A percentile compares a stretch with the other conserved stretches of the same genome.
Evolutionary conservation across 2,113 vertebrate genomes (phyloP).

Genomic region (Panurus biarmicus): DNA sequence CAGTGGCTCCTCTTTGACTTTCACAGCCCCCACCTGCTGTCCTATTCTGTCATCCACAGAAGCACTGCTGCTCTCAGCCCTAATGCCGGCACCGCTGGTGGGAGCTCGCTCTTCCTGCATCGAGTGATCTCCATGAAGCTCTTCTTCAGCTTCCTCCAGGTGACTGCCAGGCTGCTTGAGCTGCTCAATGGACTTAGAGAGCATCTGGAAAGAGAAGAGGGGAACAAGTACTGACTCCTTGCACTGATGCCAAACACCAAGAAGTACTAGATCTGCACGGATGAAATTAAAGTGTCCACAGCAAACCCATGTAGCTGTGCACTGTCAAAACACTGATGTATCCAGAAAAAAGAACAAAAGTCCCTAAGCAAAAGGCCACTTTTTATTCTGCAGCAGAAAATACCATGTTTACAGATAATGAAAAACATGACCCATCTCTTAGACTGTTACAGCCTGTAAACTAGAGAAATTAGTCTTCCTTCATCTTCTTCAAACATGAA

Average conservation of each 20-base stretch:
- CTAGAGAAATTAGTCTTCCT: neutral
- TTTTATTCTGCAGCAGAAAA: neutral
- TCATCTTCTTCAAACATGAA: neutral
- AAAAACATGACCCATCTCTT: neutral
- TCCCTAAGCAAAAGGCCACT: neutral
- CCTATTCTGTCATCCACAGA: constrained; percentile 70
- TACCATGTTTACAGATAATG: neutral
- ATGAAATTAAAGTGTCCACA: neutral
- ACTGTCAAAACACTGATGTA: neutral
- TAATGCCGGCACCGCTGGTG: constrained; percentile 75
- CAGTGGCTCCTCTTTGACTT: constrained; percentile 90
- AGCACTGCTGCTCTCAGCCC: constrained; percentile 79
- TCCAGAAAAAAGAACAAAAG: neutral
- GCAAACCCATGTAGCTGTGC: neutral
- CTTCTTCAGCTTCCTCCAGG: constrained; percentile 93
- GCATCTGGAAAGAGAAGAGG: constrained; percentile 79
- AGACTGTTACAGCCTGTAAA: neutral
- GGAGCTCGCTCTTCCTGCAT: constrained; percentile 88
- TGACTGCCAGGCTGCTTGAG: constrained; percentile 88
- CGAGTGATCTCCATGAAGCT: constrained; percentile 76
- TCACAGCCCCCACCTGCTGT: constrained; percentile 81
- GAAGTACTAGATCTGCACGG: accelerated
- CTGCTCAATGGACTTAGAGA: constrained; percentile 97
- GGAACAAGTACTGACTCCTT: neutral
- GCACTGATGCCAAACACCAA: neutral